phyloP scores from a whole-genome alignment of 1,140 invertebrate species.

The Hycleus phaleratus region DNA sequence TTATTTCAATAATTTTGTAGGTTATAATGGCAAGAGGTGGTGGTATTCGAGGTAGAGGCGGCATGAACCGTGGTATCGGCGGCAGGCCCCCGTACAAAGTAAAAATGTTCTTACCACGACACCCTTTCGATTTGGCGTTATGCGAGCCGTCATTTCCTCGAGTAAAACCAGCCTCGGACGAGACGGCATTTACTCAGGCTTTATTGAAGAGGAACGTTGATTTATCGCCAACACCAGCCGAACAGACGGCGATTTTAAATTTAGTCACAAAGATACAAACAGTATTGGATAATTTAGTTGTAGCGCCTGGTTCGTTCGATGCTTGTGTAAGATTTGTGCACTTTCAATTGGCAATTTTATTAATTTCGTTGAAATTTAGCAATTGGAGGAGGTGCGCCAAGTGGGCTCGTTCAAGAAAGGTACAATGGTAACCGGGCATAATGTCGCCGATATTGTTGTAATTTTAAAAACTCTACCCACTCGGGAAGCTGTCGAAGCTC shows the following conservation, averaged over 20 bases:
- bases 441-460: constrained; percentile 93
- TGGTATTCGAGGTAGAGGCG: constrained; percentile 51
- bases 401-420: constrained; percentile 98
- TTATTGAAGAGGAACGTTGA: constrained; percentile 85
- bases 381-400: constrained; percentile 92
- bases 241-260: constrained; percentile 85
- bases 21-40: constrained; percentile 47
- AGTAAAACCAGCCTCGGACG: constrained; percentile 74
- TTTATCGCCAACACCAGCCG: constrained; percentile 78
- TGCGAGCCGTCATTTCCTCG: constrained; percentile 83
- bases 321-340: constrained; percentile 75
- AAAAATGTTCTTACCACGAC: constrained; percentile 70
- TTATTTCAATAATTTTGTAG: too few relatives aligned
- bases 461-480: constrained; percentile 97
- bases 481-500: constrained; percentile 85
- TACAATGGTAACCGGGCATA: constrained; percentile 92
- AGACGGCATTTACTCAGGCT: constrained; percentile 78
- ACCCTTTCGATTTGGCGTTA: constrained; percentile 84
- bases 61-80: constrained; percentile 57
- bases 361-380: constrained; percentile 48
- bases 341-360: constrained; percentile 1
- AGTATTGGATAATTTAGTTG: constrained; percentile 87
- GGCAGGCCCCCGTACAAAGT: constrained; percentile 54
- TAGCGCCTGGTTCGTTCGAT: constrained; percentile 88
- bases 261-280: constrained; percentile 89